phyloP scores from a whole-genome alignment of 2,113 vertebrate species.

The Erinaceus europaeus region DNA sequence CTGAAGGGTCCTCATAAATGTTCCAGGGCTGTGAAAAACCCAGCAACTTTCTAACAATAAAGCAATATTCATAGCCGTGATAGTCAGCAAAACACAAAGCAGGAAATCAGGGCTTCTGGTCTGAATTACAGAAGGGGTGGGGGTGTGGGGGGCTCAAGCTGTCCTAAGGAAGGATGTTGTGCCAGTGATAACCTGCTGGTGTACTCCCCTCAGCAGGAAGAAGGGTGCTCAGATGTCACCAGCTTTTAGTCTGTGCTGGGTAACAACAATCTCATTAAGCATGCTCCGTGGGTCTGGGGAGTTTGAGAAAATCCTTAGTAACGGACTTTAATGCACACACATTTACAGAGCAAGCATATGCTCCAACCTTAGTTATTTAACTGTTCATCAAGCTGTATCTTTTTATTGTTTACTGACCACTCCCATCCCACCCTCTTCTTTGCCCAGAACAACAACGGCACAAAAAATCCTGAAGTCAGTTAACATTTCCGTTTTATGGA shows the following conservation, averaged over 20 bases:
- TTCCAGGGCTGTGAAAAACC: constrained; percentile 64
- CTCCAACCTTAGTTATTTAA: neutral
- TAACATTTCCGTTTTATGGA: neutral
- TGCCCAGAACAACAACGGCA: neutral
- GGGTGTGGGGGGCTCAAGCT: constrained; percentile 6
- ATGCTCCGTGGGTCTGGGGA: neutral
- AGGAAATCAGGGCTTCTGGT: constrained; percentile 63
- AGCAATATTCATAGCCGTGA: constrained; percentile 54
- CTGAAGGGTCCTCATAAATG: constrained; percentile 71
- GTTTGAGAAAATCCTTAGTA: constrained; percentile 10
- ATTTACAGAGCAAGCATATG: neutral
- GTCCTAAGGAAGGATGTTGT: neutral
- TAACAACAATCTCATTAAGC: neutral
- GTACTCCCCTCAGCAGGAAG: neutral
- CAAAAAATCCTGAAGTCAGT: neutral
- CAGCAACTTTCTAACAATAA: constrained; percentile 73
- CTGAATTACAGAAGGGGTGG: constrained; percentile 56
- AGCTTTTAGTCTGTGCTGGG: neutral
- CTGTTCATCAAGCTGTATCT: neutral
- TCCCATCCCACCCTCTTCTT: too few relatives aligned
- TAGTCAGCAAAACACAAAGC: constrained; percentile 58
- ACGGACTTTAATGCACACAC: neutral
- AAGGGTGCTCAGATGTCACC: neutral
- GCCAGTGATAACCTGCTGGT: neutral
- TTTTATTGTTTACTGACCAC: neutral